Evolutionary conservation across 2,888 invertebrate species (phyloP), one percentile per base, ranked within the genome.

Genomic region (Xestoiulus laeticollis): DNA sequence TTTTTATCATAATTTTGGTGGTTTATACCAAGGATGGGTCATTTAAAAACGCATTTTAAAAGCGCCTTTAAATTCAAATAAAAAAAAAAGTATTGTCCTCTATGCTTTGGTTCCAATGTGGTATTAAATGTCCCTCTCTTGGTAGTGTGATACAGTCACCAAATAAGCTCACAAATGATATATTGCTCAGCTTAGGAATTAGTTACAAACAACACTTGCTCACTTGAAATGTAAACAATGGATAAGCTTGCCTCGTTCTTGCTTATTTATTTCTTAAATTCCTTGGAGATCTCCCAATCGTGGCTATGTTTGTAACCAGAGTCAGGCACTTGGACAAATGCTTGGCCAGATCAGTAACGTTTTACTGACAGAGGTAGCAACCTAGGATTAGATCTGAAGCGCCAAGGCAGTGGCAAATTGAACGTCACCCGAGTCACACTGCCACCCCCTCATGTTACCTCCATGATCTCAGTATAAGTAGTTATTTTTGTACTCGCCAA

Each of bases 391-490:
- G n/a, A 68, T 26, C 68, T 26, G 8, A 12, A 8, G 30, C 68
- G 26, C 68, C 22, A 10, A 26, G 26, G 68, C 26, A 68, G n/a
- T n/a, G 26, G 68, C 26, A 68, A 26, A 12, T 68, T 68, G 2
- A 78, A 26, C 16, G 78, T 14, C 78, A 78, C 30, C n/a, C 2
- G 2, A 78, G 78, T 78, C 78, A 26, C 30, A 26, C 78, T 78
- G 78, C 26, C 78, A 78, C 78, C 78, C 48, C 78, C 78, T 78
- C 78, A 78, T 26, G 78, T 78, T 78, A 78, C 78, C 78, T 78
- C 78, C 4, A 78, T 32, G 78, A 78, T 78, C 78, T 78, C 78
- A 78, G 78, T 78, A 78, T 30, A 30, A 78, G 26, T 78, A 78
- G 78, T 78, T 78, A 16, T 78, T 78, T 78, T 78, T 78, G 30